Base-by-base conservation (phyloP, 2,113 vertebrate genomes). In the Dasyprocta punctata region DNA sequence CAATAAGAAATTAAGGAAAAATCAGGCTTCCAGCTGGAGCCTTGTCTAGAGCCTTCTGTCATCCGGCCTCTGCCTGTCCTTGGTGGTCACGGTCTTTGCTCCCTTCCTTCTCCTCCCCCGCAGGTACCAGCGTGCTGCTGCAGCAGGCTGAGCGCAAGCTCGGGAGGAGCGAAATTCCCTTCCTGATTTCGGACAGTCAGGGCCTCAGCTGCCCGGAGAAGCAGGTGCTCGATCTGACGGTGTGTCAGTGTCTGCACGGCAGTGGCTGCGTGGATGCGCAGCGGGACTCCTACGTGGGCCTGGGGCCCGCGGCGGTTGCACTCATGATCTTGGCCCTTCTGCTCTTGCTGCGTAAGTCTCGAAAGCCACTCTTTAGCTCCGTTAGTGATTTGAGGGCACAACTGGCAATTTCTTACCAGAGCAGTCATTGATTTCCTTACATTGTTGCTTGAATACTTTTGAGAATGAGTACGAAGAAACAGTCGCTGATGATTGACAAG, bases 341-440 rank as follows among this genome's bases (percentile, higher is more conserved):
- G 69, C 97, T 99, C 52, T 36, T 99, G 95, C 95, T 99, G 20
- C 95, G 99, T 99, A 98, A 99, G 99, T 99, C 90, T 80, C 73
- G 22, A 73, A 17, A 86, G 52, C 41, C 17, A 9, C 3, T 47
- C 38, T 44, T n/a, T 24, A n/a, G 26, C 41, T 73, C 47, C 49
- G 19, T 24, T 5, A 4, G 33, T 84, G 36, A 24, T 65, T 12
- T 9, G 49, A 63, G 28, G 54, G 38, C 1, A 7, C 36, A 11
- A 3, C 54, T 44, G 28, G 41, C 38, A 73, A 7, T 26, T 73
- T 41, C 36, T 17, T 28, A 41, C 20, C 8, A 61, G 2, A 6
- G 17, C 41, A 20, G n/a, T 58, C 38, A 28, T 4, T 69, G 54
- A 67, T 92, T 84, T 88, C 84, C 41, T 86, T 52, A 20, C 52